Base-by-base conservation (phyloP, 2,888 invertebrate species). In the Lomographa bimaculata region DNA sequence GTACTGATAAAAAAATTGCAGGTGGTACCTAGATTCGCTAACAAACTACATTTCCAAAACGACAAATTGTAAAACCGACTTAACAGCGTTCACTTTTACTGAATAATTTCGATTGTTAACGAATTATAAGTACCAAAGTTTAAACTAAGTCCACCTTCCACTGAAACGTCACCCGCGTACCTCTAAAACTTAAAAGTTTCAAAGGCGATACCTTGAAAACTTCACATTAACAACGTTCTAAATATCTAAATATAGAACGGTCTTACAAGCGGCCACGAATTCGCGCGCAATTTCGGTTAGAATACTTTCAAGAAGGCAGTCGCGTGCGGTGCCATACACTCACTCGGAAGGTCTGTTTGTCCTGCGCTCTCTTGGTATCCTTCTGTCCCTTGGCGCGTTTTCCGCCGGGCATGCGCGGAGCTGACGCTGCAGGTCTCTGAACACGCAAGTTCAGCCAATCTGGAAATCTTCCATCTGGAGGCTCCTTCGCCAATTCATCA, bases 401-500 rank as follows among this genome's bases (percentile, higher is more conserved):
- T 11, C 63, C 71, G 24, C 57, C 57, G 66, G 86, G 87, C 86
- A 75, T 61, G 86, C 86, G 84, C 39, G 54, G 42, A 19, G 64
- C 50, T 35, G 63, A 59, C 6, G 60, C 75, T 49, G 79, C 79
- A 28, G 80, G 81, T 48, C 89, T 76, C 49, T 89, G 87, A 27
- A 85, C 79, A 34, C 84, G 82, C 41, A 78, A 71, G 58, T 83
- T 67, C 60, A 87, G 35, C 90, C 90, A 82, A 69, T 86, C 80
- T 50, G 81, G 64, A 60, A 87, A 89, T 48, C 90, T 78, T 17
- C 82, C 80, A 10, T 57, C 61, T 2, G 89, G 89, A 1, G 89
- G 89, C 50, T 89, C 87, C 44, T 81, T 73, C 2, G 82, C 79
- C 45, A 91, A 66, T 37, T 91, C 82, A 46, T 75, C 84, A 41